Percentiles rank a stretch among this genome's conserved stretches.
phyloP scores from a whole-genome alignment of 2,797 vertebrate genomes.

The Cygnus olor region DNA sequence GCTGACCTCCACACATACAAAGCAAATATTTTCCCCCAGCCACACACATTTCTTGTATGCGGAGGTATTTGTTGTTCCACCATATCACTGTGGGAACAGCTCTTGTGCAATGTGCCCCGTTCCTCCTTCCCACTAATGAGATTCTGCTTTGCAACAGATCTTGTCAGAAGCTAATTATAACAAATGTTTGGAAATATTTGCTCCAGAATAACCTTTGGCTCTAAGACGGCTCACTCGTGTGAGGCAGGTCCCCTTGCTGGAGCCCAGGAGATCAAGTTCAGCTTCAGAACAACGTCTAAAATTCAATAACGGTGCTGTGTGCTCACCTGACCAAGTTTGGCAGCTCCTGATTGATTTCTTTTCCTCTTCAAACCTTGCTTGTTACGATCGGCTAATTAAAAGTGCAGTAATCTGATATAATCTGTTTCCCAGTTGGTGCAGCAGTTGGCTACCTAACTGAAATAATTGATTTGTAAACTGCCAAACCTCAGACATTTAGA shows the following conservation, averaged over 20 bases:
- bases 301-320: constrained; percentile 44
- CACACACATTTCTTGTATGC: too few relatives aligned
- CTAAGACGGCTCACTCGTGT: neutral
- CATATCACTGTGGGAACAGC: neutral
- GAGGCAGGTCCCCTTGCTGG: constrained; percentile 5
- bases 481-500: constrained; percentile 60
- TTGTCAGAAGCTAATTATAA: constrained; percentile 57
- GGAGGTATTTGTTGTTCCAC: neutral
- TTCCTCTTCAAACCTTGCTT: constrained; percentile 57
- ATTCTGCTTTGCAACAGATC: constrained; percentile 1
- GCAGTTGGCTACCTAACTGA: constrained; percentile 63
- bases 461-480: constrained; percentile 74
- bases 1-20: accelerated
- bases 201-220: constrained; percentile 50
- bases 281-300: constrained; percentile 24
- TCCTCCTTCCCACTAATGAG: neutral
- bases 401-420: constrained; percentile 72
- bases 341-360: constrained; percentile 67
- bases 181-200: constrained; percentile 42
- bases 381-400: constrained; percentile 72
- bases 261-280: constrained; percentile 33
- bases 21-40: accelerated
- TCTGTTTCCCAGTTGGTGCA: constrained; percentile 52
- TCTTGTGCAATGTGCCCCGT: accelerated
- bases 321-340: constrained; percentile 34